Base-by-base conservation (phyloP, 2,888 invertebrate genomes). In the Parnassius smintheus region DNA sequence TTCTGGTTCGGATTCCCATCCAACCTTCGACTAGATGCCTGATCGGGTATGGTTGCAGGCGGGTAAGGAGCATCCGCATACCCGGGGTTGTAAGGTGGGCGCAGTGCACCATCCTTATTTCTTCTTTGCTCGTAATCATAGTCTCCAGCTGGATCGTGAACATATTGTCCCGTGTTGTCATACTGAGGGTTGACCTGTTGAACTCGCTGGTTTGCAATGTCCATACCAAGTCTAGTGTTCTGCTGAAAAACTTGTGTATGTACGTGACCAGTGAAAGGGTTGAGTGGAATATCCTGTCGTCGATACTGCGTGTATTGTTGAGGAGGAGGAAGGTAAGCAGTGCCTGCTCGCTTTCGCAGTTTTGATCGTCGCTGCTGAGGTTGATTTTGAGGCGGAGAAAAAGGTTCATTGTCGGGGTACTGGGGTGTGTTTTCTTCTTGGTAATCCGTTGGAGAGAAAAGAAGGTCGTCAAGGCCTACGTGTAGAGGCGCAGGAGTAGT, bases 51-150 rank as follows among this genome's bases (percentile, higher is more conserved):
- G 10, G 85, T 77, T 46, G 83, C 78, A 42, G 85, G 83, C 3
- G 81, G 80, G 66, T 87, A 91, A 2, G 86, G 82, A 9, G 75
- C 71, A 61, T 90, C 86, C 82, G 84, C 78, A 59, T 83, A 91
- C 2, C 87, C 86, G 35, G 89, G 88, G 62, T 78, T 86, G 46
- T 84, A 88, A 8, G 81, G 77, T 8, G 80, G 80, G 41, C 71
- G 74, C 35, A 77, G 77, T 10, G 75, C 60, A 9, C 67, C 75
- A 52, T 77, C 83, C 65, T 74, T 71, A 57, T 84, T 83, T 66
- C 85, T 81, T 65, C 83, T 85, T 65, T 90, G 90, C 61, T 88
- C 90, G 55, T 88, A 91, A 74, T 91, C 91, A 61, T 91, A 91
- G 72, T 91, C 91, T 54, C 91, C 91, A 18, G 80, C 84, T 12